Evolutionary conservation across 2,888 invertebrate genomes (phyloP), one percentile per base, ranked within the genome.

Genomic region (Gortyna flavago): DNA sequence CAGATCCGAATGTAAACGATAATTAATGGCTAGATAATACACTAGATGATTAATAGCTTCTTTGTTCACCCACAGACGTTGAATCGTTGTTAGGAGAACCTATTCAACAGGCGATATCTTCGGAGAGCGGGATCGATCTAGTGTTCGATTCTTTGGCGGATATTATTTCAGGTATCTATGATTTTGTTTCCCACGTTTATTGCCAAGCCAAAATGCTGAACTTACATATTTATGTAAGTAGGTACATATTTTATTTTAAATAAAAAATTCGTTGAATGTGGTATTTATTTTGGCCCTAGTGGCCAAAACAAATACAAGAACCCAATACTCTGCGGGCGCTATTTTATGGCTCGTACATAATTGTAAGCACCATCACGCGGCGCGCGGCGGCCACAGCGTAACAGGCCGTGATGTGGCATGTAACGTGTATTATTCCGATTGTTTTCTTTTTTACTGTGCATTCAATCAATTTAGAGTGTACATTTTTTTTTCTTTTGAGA

Each of bases 121-220:
- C 97, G 38, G 98, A 98, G 92, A 98, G 98, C 78, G 98, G 98
- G 81, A 97, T 98, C 76, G 98, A 98, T 92, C 96, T 98, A 73
- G 98, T 98, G 72, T 96, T 98, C 86, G 98, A 98, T 89, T 97
- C 97, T 44, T 96, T 98, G 86, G 96, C 97, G 69, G 98, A 98
- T 91, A 97, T 98, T 84, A 97, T 97, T 91, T 95, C 97, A 94
- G 97, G 98, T 98, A 62, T 1, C 21, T 61, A 96, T 5, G 21
- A 54, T 32, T 41, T 25, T 11, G 0, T 44, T 35, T 11, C 7
- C 1, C 18, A 41, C 41, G 13, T 41, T 41, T 41, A 41, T 41
- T 41, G 41, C 41, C 11, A 41, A 41, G 41, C 41, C 41, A 41
- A 41, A 41, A 41, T 41, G 9, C 41, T 41, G 11, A 41, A 9